These are phyloP conservation scores for Heliocidaris erythrogramma DNA, from an alignment of 35 echinoderm and acorn worm species.

Conservation along the genomic window DNA sequence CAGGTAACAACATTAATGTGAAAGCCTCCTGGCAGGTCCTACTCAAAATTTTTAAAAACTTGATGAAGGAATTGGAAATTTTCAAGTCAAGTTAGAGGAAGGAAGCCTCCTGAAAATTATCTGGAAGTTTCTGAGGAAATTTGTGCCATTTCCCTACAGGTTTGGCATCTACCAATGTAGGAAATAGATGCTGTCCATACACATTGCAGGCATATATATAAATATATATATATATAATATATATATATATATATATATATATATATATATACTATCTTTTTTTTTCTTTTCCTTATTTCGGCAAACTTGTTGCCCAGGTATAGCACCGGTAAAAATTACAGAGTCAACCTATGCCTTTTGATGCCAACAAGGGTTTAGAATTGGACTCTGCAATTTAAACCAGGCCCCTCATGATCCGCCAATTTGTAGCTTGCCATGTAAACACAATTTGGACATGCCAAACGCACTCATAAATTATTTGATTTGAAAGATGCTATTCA, in stretches of 20 bases:
- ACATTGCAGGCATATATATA: background rate
- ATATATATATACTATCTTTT: background rate
- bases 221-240: too few relatives aligned
- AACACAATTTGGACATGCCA: too few relatives aligned
- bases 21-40: background rate
- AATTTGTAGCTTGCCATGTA: too few relatives aligned
- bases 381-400: too few relatives aligned
- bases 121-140: conserved; percentile 1
- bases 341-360: too few relatives aligned
- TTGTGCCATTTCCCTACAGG: background rate
- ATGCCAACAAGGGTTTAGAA: too few relatives aligned
- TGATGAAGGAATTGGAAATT: background rate
- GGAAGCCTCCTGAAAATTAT: background rate
- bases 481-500: too few relatives aligned
- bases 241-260: too few relatives aligned
- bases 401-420: too few relatives aligned
- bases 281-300: background rate
- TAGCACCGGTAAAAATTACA: background rate
- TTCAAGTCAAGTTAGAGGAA: background rate
- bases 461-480: too few relatives aligned
- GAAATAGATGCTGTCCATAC: background rate
- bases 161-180: background rate
- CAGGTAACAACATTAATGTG: background rate
- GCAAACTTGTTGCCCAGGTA: background rate
- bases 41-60: background rate